Percentiles rank a stretch among this genome's conserved stretches.
phyloP scores from a whole-genome alignment of 2,797 vertebrate genomes.

The Oreonectes daqikongensis region DNA sequence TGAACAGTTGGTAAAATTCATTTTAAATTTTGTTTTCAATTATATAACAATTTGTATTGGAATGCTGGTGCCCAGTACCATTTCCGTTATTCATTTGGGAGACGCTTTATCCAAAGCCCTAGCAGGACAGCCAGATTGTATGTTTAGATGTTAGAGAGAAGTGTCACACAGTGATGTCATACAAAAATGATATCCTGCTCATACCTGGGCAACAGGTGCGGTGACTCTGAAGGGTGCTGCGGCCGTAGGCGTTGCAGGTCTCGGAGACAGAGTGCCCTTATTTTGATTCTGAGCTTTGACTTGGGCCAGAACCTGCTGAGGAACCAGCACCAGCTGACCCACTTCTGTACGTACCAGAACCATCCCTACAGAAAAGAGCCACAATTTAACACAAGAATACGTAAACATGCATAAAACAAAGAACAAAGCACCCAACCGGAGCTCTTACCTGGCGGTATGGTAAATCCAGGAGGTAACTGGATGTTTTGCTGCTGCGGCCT shows the following conservation, averaged over 20 bases:
- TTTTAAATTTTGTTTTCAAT: no score
- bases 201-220: constrained; percentile 51
- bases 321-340: constrained; percentile 93
- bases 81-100: no score
- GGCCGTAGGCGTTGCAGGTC: constrained; percentile 84
- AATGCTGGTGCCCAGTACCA: no score
- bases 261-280: constrained; percentile 88
- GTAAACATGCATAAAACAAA: background rate
- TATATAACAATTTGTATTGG: no score
- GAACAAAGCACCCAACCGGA: background rate
- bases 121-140: no score
- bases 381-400: background rate
- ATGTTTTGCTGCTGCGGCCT: constrained; percentile 86
- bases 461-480: constrained; percentile 88
- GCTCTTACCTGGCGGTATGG: constrained; percentile 85
- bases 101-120: no score
- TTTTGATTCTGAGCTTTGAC: constrained; percentile 92
- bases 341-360: constrained; percentile 94
- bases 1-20: no score
- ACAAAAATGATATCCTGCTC: background rate
- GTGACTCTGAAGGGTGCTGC: constrained; percentile 52
- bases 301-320: constrained; percentile 93
- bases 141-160: background rate
- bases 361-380: constrained; percentile 80
- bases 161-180: no score